Evolutionary conservation across 2,888 invertebrate genomes (phyloP), one percentile per base, ranked within the genome.

Genomic region (Yponomeuta sedellus): DNA sequence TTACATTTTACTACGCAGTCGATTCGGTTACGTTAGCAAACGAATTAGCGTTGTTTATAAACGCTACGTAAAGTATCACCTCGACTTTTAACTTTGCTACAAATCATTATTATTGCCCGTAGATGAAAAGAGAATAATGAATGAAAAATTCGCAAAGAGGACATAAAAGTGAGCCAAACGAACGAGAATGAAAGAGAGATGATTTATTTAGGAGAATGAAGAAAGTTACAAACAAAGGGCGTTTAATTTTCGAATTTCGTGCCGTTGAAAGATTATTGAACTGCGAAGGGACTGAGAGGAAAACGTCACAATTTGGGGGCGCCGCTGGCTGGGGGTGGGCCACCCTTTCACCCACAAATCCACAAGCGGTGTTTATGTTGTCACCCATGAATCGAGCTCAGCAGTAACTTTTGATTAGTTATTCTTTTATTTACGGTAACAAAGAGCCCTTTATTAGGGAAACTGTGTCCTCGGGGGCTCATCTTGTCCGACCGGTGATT

Each of bases 221-320:
- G 71, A 66, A 73, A 73, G 68, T 70, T 72, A 67, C 66, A 68
- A 69, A 69, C 69, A 68, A 74, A 75, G 71, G 70, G 71, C 74
- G 73, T 77, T 80, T 78, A 79, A 81, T 83, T 81, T 78, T 73
- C 69, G 74, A 80, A 80, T 79, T 80, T 80, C 72, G 70, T 77
- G 73, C 73, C 75, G 75, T 77, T 76, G 72, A 79, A 79, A 79
- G 80, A 83, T 81, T 83, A 84, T 82, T 83, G 82, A 85, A 83
- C 81, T 81, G 80, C 72, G 72, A 80, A 78, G 77, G 75, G 76
- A 77, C 72, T 73, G 79, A 83, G 80, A 81, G 79, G 83, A 84
- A 86, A 88, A 86, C 84, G 84, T 85, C 83, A 83, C 83, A 81
- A 85, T 85, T 82, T 79, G 83, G 78, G 78, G 75, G 65, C 66